A percentile compares a stretch with the other conserved stretches of the same genome.
Conservation (phyloP, 2,797 vertebrate species). For the Neopelma chrysocephalum region DNA sequence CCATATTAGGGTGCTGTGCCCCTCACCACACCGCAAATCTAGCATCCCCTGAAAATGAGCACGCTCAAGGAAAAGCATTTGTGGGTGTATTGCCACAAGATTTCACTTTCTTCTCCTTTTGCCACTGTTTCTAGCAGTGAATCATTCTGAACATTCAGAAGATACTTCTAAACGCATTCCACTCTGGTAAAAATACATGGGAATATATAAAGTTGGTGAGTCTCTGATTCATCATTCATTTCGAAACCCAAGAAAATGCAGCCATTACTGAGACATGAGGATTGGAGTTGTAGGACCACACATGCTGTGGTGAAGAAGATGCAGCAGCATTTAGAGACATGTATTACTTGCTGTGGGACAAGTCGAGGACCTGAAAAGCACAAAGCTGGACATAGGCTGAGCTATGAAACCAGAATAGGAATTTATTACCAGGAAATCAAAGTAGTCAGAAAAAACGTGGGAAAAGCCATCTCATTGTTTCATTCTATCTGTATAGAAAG, state of each 20-base stretch:
- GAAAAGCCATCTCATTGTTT: neutral
- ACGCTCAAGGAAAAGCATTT: neutral
- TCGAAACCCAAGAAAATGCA: neutral
- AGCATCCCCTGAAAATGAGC: neutral
- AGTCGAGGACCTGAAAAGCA: neutral
- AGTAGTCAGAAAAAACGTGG: neutral
- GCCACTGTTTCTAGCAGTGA: neutral
- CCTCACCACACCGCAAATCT: neutral
- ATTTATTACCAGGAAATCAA: neutral
- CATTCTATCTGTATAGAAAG: neutral
- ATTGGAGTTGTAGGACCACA: fast-evolving
- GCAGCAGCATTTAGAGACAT: neutral
- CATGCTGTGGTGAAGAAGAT: neutral
- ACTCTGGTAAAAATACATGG: neutral
- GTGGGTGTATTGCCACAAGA: neutral
- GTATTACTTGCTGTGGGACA: neutral
- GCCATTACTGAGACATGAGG: neutral
- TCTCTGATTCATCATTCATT: neutral
- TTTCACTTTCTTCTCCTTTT: neutral
- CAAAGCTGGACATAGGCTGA: neutral
- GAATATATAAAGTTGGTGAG: neutral
- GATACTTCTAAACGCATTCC: neutral
- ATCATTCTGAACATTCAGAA: neutral
- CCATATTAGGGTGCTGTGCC: neutral
- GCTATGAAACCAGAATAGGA: neutral